Evolutionary conservation across 2,888 invertebrate species (phyloP).

Genomic region (Holacanthella duospinosa): DNA sequence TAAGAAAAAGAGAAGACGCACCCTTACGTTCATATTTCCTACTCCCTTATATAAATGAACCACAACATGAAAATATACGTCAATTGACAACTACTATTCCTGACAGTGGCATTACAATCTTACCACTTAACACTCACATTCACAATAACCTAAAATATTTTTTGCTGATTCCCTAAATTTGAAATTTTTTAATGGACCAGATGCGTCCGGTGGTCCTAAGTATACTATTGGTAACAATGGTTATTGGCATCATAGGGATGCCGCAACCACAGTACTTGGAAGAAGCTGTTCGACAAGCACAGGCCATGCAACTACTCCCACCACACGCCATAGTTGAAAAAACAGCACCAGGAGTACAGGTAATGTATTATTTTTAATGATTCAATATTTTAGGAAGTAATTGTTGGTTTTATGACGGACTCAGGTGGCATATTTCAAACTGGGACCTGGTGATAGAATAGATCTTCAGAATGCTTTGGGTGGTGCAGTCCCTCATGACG

Average conservation of each 20-base stretch:
- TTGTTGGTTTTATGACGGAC: too few relatives aligned
- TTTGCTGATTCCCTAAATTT: too few relatives aligned
- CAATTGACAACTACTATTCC: too few relatives aligned
- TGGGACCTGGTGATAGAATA: conserved; percentile 24
- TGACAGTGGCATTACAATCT: too few relatives aligned
- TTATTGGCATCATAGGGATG: conserved; percentile 17
- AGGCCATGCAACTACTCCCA: conserved; percentile 27
- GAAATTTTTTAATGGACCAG: conserved; percentile 11
- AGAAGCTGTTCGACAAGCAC: conserved; percentile 30
- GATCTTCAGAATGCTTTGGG: conserved; percentile 23
- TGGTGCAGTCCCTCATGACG: conserved; percentile 61
- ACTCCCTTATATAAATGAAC: neutral
- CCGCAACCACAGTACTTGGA: conserved; percentile 25
- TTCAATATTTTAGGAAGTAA: neutral
- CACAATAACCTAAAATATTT: too few relatives aligned
- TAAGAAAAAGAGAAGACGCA: too few relatives aligned
- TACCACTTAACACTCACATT: too few relatives aligned
- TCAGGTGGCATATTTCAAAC: conserved; percentile 26
- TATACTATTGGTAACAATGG: conserved; percentile 14
- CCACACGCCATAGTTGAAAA: conserved; percentile 26
- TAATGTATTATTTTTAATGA: neutral
- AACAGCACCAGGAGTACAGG: conserved; percentile 28
- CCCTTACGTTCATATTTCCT: neutral
- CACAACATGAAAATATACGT: neutral
- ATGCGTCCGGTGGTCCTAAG: conserved; percentile 16